Conservation (phyloP, 2,888 invertebrate species). For the Xylota sylvarum region DNA sequence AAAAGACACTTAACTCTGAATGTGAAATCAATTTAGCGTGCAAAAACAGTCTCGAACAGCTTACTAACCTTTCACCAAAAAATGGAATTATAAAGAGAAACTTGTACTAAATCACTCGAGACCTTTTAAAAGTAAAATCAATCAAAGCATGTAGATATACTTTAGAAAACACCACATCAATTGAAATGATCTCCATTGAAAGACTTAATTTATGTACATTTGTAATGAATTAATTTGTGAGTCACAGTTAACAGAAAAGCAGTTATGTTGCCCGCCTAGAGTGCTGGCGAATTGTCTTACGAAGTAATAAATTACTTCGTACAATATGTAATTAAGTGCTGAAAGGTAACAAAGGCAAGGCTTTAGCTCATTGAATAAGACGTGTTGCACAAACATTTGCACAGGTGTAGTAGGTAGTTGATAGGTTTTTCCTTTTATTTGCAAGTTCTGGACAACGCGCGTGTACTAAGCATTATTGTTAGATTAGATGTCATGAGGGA, state of each 20-base stretch:
- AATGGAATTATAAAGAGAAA: background rate
- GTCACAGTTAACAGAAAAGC: constrained; percentile 7
- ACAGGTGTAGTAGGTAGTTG: no score
- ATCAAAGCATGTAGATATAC: background rate
- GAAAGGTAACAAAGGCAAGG: background rate
- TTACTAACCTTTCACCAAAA: constrained; percentile 14
- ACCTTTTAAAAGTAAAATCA: background rate
- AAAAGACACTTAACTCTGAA: background rate
- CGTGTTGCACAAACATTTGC: background rate
- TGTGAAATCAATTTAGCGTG: background rate
- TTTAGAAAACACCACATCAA: background rate
- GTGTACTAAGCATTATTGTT: background rate
- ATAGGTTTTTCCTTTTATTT: no score
- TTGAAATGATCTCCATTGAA: background rate
- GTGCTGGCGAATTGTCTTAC: constrained; percentile 2
- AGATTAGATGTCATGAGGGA: background rate
- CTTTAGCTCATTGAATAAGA: background rate
- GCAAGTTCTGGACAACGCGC: no score
- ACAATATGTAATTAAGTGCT: background rate
- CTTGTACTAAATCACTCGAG: background rate
- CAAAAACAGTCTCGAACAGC: background rate
- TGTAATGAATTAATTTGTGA: constrained; percentile 17
- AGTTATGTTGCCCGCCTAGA: constrained; percentile 20
- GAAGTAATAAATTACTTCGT: background rate
- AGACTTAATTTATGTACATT: constrained; percentile 24